phyloP scores from a whole-genome alignment of 2,888 invertebrate species.

The Nysson spinosus region DNA sequence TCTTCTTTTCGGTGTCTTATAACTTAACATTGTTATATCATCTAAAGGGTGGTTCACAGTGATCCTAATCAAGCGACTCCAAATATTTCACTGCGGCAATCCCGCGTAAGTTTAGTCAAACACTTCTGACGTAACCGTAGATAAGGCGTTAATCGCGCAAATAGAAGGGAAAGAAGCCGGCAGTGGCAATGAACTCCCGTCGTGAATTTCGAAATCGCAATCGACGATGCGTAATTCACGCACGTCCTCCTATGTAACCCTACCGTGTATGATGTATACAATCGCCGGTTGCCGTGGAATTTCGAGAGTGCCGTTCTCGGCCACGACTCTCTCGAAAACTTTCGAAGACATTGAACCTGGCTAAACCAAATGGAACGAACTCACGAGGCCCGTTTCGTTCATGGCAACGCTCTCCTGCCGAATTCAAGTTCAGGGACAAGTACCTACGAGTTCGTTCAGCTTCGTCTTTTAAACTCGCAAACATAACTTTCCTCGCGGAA shows the following conservation, averaged over 20 bases:
- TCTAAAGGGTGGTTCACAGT: too few species aligned
- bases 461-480: conserved; percentile 6
- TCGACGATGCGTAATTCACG: conserved; percentile 58
- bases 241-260: conserved; percentile 39
- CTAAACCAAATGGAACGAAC: conserved; percentile 41
- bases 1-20: too few species aligned
- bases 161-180: background rate
- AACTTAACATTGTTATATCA: too few species aligned
- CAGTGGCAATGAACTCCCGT: conserved; percentile 53
- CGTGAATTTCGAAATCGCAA: conserved; percentile 56
- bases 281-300: conserved; percentile 49
- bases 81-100: too few species aligned
- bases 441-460: conserved; percentile 15
- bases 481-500: too few species aligned
- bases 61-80: too few species aligned
- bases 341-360: conserved; percentile 70
- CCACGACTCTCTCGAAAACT: conserved; percentile 64
- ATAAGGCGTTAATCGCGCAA: conserved; percentile 14
- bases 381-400: conserved; percentile 15
- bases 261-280: conserved; percentile 36
- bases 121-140: conserved; percentile 9
- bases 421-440: conserved; percentile 69
- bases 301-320: conserved; percentile 61
- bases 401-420: conserved; percentile 33
- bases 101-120: too few species aligned